Evolutionary conservation across 2,888 invertebrate genomes (phyloP), one percentile per base, ranked within the genome.

Genomic region (Dendrolimus houi): DNA sequence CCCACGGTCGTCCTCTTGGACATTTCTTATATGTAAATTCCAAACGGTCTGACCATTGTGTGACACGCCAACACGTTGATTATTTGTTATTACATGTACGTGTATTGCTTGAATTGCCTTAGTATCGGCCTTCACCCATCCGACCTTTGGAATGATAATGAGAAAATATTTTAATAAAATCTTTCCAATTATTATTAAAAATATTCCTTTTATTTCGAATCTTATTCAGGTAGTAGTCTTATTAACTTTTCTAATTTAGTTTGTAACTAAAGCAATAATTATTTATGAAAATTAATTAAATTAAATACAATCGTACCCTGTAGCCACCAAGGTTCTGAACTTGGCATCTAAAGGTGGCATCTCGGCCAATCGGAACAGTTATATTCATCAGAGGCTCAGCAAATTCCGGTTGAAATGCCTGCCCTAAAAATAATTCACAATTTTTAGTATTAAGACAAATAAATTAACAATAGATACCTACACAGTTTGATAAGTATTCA

Each of bases 21-120:
- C 95, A 69, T 95, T 94, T 74, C 94, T 95, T 77, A 98, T 96
- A 83, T 96, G 96, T 62, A 98, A 92, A 87, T 96, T 96, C 98
- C 98, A 98, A 72, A 95, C 95, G 64, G 94, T 92, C 82, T 96
- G 95, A 74, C 97, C 97, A 75, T 94, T 94, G 81, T 96, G 97
- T 47, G 96, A 95, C 59, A 97, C 97, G 54, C 94, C 94, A 55
- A 97, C 94, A 64, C 97, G 92, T 61, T 95, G 95, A 90, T 97
- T 97, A 89, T 97, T 96, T 62, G 97, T 97, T 83, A 97, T 96
- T 70, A 97, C 97, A 85, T 96, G 96, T 68, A 96, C 95, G 84
- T 97, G 97, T 80, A 97, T 97, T 42, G 97, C 97, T 88, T 97
- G 97, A 68, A 97, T 97, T 57, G 97, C 97, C 91, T 97, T 97